Evolutionary conservation across 2,113 vertebrate species (phyloP).

Genomic region (Sylvietta virens): DNA sequence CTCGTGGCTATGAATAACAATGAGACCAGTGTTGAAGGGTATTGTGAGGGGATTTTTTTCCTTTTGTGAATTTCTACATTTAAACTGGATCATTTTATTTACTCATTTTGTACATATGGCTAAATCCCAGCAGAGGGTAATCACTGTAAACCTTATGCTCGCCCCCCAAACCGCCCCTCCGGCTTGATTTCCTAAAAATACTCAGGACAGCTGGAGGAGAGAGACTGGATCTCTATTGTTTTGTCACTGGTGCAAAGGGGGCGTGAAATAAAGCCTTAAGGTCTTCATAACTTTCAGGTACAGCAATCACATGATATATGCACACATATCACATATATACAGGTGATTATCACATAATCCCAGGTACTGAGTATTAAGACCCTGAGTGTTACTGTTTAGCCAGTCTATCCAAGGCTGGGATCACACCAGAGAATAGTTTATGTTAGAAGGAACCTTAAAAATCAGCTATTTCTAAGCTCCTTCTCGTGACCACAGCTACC

Average conservation of each 20-base stretch:
- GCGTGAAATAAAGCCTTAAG: not conserved
- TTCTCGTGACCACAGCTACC: fast-evolving
- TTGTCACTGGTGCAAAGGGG: not conserved
- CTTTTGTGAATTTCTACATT: not conserved
- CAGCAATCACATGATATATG: not conserved
- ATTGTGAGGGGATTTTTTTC: not conserved
- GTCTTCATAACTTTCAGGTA: not conserved
- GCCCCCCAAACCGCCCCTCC: too few species aligned
- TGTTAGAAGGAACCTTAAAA: not conserved
- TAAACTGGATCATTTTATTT: not conserved
- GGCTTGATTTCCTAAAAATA: not conserved
- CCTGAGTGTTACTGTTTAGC: not conserved
- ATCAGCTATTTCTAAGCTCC: not conserved
- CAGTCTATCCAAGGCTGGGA: not conserved
- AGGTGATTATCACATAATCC: not conserved
- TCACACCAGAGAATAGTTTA: not conserved
- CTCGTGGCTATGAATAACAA: not conserved
- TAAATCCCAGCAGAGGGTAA: not conserved
- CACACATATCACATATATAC: not conserved
- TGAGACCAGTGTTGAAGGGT: not conserved
- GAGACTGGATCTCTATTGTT: not conserved
- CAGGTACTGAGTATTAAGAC: not conserved
- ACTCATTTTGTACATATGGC: not conserved
- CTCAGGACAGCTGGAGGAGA: not conserved
- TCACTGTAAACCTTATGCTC: not conserved